These are phyloP conservation scores for Lophius americanus DNA, from an alignment of 2,797 vertebrate genomes.

Conservation along the genomic window DNA sequence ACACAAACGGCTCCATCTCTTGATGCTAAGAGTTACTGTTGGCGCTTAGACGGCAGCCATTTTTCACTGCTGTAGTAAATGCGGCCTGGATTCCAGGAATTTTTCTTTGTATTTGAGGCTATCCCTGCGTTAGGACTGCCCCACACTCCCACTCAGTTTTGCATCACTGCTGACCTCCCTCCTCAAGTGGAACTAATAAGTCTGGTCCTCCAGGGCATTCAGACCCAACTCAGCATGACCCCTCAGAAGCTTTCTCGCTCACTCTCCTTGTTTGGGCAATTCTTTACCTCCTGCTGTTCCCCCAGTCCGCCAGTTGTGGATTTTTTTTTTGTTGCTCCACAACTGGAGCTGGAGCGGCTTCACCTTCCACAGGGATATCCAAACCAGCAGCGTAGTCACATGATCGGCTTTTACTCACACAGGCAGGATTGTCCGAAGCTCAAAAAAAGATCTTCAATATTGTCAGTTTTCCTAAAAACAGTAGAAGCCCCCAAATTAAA, in stretches of 20 bases:
- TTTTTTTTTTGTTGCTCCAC: slow-evolving; percentile 15
- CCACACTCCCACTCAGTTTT: slow-evolving; percentile 59
- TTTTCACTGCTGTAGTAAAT: slow-evolving; percentile 85
- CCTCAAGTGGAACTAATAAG: slow-evolving; percentile 60
- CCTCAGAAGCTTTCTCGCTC: slow-evolving; percentile 20
- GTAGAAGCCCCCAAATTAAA: slow-evolving; percentile 8
- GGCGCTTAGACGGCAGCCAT: slow-evolving; percentile 77
- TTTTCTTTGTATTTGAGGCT: slow-evolving; percentile 80
- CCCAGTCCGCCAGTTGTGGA: slow-evolving; percentile 20
- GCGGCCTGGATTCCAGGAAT: slow-evolving; percentile 88
- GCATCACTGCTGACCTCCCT: slow-evolving; percentile 56
- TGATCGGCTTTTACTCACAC: slow-evolving; percentile 5
- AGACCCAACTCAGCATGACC: slow-evolving; percentile 57
- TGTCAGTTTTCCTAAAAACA: neutral
- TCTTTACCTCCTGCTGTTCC: slow-evolving; percentile 47
- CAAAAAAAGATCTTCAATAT: slow-evolving; percentile 7
- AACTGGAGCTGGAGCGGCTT: neutral
- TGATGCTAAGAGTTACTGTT: slow-evolving; percentile 73
- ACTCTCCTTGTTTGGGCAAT: slow-evolving; percentile 73
- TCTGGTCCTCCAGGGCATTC: slow-evolving; percentile 52
- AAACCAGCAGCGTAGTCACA: slow-evolving; percentile 1
- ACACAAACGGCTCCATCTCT: slow-evolving; percentile 61
- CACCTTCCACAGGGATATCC: too few species aligned
- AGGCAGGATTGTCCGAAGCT: neutral
- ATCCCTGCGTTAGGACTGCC: slow-evolving; percentile 72